Percentiles rank a stretch among this genome's conserved stretches.
Conservation (phyloP, 2,113 vertebrate genomes). For the Dromas ardeola region DNA sequence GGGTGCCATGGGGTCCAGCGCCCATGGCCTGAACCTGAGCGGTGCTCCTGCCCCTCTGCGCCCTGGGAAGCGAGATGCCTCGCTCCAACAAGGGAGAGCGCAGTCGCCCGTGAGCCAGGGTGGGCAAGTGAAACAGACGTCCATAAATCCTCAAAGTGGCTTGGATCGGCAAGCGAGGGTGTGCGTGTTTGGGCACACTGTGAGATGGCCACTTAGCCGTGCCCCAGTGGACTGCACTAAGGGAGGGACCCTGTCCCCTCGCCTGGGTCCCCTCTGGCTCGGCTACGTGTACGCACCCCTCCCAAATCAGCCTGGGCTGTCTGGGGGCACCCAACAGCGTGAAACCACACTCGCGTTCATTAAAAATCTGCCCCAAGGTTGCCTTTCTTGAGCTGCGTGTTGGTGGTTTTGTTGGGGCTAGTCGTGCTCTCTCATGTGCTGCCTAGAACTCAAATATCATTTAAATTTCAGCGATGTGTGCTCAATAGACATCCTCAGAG, state of each 20-base stretch:
- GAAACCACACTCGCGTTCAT: not conserved
- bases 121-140: not conserved
- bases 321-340: not conserved
- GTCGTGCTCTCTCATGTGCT: not conserved
- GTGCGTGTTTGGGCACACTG: not conserved
- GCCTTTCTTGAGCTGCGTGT: not conserved
- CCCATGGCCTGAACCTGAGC: not conserved
- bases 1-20: not conserved
- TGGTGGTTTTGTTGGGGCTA: not conserved
- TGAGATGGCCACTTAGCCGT: not conserved
- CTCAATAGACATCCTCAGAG: not conserved
- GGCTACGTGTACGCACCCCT: accelerated
- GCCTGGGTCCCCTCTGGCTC: not conserved
- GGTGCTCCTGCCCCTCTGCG: not conserved
- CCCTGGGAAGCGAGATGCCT: not conserved
- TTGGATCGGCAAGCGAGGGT: not conserved
- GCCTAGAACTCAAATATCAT: not conserved
- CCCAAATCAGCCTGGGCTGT: not conserved
- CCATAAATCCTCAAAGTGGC: not conserved
- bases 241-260: accelerated
- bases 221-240: not conserved
- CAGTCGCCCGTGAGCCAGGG: no score
- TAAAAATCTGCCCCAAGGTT: not conserved
- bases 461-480: not conserved
- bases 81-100: not conserved